Evolutionary conservation across 2,888 invertebrate species (phyloP).

Genomic region (Drosophila bunnanda): DNA sequence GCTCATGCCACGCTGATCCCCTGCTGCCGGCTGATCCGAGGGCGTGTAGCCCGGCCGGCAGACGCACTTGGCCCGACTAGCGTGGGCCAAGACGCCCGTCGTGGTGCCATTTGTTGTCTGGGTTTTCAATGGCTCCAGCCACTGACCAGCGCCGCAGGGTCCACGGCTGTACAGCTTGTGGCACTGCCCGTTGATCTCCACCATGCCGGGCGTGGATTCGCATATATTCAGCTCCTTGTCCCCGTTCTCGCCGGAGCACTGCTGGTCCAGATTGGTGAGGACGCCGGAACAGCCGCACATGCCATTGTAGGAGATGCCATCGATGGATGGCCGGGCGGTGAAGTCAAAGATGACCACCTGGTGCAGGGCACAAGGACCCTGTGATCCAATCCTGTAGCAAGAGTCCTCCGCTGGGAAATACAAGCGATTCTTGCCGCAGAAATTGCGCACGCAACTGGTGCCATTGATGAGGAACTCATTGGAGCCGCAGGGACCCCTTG

Average conservation of each 20-base stretch:
- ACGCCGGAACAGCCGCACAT: constrained; percentile 89
- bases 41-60: constrained; percentile 88
- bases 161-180: constrained; percentile 91
- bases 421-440: constrained; percentile 90
- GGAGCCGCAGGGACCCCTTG: constrained; percentile 90
- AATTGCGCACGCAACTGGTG: constrained; percentile 89
- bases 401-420: constrained; percentile 90
- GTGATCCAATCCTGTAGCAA: constrained; percentile 91
- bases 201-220: constrained; percentile 87
- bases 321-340: constrained; percentile 90
- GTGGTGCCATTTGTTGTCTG: constrained; percentile 58
- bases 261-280: constrained; percentile 83
- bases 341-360: constrained; percentile 93
- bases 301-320: constrained; percentile 93
- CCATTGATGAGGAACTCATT: constrained; percentile 89
- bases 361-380: constrained; percentile 90
- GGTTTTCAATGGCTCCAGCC: constrained; percentile 87
- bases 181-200: constrained; percentile 89
- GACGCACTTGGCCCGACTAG: constrained; percentile 87
- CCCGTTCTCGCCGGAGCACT: constrained; percentile 66
- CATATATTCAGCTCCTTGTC: constrained; percentile 85
- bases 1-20: constrained; percentile 71
- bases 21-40: constrained; percentile 33
- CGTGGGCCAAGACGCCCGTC: constrained; percentile 43
- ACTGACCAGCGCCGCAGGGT: constrained; percentile 90